Evolutionary conservation across 2,888 invertebrate genomes (phyloP).

Genomic region (Nemotelus nigrinus): DNA sequence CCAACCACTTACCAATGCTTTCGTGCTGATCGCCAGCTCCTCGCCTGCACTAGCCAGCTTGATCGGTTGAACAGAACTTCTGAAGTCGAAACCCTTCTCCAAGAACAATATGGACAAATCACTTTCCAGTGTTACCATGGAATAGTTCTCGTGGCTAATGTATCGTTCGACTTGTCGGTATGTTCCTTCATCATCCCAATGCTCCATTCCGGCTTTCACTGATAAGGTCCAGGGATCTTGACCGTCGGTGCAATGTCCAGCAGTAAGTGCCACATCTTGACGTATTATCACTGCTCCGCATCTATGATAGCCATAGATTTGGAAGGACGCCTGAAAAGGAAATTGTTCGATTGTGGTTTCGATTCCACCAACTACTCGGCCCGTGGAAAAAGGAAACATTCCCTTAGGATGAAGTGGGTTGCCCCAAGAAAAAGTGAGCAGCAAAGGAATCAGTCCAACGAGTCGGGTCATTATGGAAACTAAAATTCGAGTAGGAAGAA

Average conservation of each 20-base stretch:
- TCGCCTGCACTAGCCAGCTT: slow-evolving; percentile 57
- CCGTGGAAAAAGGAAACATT: slow-evolving; percentile 18
- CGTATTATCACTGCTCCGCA: slow-evolving; percentile 68
- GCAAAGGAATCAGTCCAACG: not conserved
- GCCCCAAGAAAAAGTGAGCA: not conserved
- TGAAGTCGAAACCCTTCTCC: slow-evolving; percentile 62
- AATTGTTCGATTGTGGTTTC: slow-evolving; percentile 36
- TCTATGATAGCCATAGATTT: slow-evolving; percentile 60
- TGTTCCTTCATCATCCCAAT: slow-evolving; percentile 60
- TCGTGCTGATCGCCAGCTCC: not conserved
- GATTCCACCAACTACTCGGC: slow-evolving; percentile 48
- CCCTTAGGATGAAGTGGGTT: not conserved
- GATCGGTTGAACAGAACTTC: slow-evolving; percentile 60
- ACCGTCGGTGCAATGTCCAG: slow-evolving; percentile 67
- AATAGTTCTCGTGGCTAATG: slow-evolving; percentile 64
- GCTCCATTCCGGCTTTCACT: slow-evolving; percentile 65
- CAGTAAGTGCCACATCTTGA: slow-evolving; percentile 65
- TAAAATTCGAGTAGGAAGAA: not conserved
- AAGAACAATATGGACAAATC: slow-evolving; percentile 68
- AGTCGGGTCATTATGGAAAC: not conserved
- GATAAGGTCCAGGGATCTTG: not conserved
- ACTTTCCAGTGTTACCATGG: slow-evolving; percentile 64
- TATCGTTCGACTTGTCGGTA: slow-evolving; percentile 62
- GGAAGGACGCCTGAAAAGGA: slow-evolving; percentile 45
- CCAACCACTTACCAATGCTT: slow-evolving; percentile 45